These are phyloP conservation scores for Tridacna crocea DNA, from an alignment of 2,888 invertebrate species.

Conservation along the genomic window DNA sequence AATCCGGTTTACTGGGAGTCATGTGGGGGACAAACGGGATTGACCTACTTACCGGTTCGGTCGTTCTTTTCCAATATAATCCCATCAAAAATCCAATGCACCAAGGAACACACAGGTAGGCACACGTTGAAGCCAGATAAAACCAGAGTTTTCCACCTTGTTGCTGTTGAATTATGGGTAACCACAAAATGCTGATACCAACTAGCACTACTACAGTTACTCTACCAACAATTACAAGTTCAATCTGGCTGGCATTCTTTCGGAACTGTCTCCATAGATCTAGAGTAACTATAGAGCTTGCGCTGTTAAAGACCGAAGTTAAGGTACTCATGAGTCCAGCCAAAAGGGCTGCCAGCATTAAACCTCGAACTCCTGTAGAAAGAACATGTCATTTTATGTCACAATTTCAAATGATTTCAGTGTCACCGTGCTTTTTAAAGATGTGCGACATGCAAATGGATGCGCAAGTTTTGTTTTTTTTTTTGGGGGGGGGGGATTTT, in stretches of 20 bases:
- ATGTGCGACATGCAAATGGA: too few relatives aligned
- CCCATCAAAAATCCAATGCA: conserved; percentile 86
- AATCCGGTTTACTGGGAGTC: too few relatives aligned
- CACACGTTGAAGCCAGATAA: conserved; percentile 86
- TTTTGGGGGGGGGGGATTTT: too few relatives aligned
- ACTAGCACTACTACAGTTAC: conserved; percentile 81
- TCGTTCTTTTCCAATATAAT: conserved; percentile 85
- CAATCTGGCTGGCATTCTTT: conserved; percentile 76
- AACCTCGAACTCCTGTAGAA: conserved; percentile 82
- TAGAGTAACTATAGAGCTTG: conserved; percentile 86
- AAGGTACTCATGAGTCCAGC: conserved; percentile 86
- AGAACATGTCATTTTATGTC: not conserved
- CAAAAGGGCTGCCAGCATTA: conserved; percentile 86
- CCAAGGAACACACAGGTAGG: conserved; percentile 86
- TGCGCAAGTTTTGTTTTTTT: too few relatives aligned
- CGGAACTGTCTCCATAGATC: conserved; percentile 85
- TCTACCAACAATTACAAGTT: conserved; percentile 83
- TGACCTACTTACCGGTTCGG: conserved; percentile 84
- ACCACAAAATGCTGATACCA: conserved; percentile 83
- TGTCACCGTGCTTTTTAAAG: too few relatives aligned
- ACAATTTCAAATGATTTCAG: too few relatives aligned
- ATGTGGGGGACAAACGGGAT: too few relatives aligned
- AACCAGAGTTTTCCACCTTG: conserved; percentile 86
- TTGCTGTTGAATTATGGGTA: conserved; percentile 85
- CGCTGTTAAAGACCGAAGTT: conserved; percentile 87